Conservation (phyloP, 2,113 vertebrate genomes). For the Daubentonia madagascariensis region DNA sequence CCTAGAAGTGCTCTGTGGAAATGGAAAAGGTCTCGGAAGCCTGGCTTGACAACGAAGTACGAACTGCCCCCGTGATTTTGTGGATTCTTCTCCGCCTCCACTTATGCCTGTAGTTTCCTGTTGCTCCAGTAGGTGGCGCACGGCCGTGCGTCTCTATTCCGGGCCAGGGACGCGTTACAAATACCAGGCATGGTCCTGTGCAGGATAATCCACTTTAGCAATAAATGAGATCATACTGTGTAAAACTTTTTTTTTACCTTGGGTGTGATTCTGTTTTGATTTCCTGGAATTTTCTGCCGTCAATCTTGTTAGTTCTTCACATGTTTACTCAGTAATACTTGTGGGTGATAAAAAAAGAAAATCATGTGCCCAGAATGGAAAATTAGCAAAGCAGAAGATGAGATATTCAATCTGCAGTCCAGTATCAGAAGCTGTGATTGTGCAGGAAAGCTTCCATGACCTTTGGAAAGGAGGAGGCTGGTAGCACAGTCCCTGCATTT, state of each 20-base stretch:
- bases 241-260: constrained; percentile 17
- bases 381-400: not conserved
- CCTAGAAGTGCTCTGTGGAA: not conserved
- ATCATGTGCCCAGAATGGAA: not conserved
- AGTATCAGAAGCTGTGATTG: not conserved
- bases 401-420: not conserved
- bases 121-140: constrained; percentile 72
- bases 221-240: constrained; percentile 1
- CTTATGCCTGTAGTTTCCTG: not conserved
- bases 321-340: constrained; percentile 7
- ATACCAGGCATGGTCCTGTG: not conserved
- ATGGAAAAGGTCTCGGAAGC: not conserved
- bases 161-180: not conserved
- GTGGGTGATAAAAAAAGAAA: not conserved
- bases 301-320: not conserved
- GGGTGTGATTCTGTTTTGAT: not conserved
- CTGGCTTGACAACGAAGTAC: not conserved
- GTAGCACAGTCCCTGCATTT: not conserved
- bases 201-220: not conserved
- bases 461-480: constrained; percentile 6
- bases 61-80: not conserved
- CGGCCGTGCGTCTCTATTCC: not conserved
- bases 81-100: not conserved
- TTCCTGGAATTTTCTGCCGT: not conserved
- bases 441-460: not conserved